Evolutionary conservation across 2,113 vertebrate species (phyloP).

Genomic region (Clarias batrachus): DNA sequence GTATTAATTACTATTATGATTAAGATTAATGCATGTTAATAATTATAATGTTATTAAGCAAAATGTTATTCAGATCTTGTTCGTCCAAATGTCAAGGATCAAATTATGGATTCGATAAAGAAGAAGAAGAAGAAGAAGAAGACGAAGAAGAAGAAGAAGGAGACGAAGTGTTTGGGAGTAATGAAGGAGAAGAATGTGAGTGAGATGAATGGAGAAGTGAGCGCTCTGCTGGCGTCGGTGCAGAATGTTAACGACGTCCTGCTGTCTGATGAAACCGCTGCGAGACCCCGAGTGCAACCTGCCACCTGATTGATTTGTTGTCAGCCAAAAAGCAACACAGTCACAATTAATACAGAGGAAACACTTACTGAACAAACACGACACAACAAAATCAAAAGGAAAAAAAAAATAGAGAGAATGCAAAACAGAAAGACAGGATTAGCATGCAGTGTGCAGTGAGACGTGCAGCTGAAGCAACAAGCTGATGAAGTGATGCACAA

Average conservation of each 20-base stretch:
- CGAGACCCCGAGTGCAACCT: slow-evolving; percentile 9
- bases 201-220: slow-evolving; percentile 14
- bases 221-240: slow-evolving; percentile 10
- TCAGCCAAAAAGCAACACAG: slow-evolving; percentile 41
- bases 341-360: slow-evolving; percentile 36
- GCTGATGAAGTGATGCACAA: background rate
- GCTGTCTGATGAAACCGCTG: slow-evolving; percentile 51
- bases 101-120: background rate
- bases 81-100: slow-evolving; percentile 31
- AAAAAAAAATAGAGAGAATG: background rate
- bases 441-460: background rate
- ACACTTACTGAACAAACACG: background rate
- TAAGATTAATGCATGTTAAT: background rate
- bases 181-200: background rate
- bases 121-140: background rate
- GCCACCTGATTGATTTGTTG: slow-evolving; percentile 60
- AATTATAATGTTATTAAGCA: background rate
- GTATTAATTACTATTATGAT: background rate
- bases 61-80: background rate
- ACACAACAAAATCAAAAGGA: no score
- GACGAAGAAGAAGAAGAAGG: background rate
- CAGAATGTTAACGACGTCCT: slow-evolving; percentile 54
- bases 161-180: background rate
- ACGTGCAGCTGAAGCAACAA: background rate
- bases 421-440: background rate